A percentile compares a stretch with the other conserved stretches of the same genome.
Conservation (phyloP, 2,797 vertebrate species). For the Labroides dimidiatus region DNA sequence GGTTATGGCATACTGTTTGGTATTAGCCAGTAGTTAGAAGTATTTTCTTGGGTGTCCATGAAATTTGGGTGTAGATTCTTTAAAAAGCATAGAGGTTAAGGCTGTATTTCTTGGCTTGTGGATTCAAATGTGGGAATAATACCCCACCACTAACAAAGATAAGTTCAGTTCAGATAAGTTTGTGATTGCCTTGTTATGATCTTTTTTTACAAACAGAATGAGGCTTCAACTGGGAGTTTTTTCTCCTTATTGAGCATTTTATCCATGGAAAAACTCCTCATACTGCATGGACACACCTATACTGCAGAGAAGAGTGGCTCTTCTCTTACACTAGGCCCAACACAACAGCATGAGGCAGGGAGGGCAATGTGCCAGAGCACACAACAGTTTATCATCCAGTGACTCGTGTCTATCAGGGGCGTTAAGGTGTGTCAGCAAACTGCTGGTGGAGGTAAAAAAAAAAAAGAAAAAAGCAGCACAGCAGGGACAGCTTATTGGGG, state of each 20-base stretch:
- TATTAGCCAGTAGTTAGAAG: too few relatives aligned
- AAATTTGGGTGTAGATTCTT: too few relatives aligned
- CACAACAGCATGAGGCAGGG: conserved; percentile 6
- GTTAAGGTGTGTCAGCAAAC: conserved; percentile 54
- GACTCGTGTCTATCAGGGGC: conserved; percentile 47
- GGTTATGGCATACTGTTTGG: too few relatives aligned
- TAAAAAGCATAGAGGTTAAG: too few relatives aligned
- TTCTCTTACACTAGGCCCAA: neutral
- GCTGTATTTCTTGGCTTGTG: too few relatives aligned
- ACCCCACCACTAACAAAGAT: too few relatives aligned
- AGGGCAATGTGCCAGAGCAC: conserved; percentile 17
- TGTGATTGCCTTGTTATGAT: too few relatives aligned
- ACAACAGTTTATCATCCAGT: conserved; percentile 46
- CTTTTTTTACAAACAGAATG: too few relatives aligned
- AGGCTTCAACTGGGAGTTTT: neutral
- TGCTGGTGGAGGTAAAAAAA: conserved; percentile 36
- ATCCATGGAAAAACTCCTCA: neutral
- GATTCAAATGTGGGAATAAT: too few relatives aligned
- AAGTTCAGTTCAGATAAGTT: too few relatives aligned
- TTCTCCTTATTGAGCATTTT: neutral
- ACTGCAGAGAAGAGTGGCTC: neutral
- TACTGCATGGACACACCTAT: neutral
- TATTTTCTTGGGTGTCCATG: too few relatives aligned
- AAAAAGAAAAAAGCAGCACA: conserved; percentile 20
- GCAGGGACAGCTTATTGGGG: conserved; percentile 44